These are phyloP conservation scores for Apamea monoglypha DNA, from an alignment of 2,888 invertebrate genomes.

Conservation along the genomic window DNA sequence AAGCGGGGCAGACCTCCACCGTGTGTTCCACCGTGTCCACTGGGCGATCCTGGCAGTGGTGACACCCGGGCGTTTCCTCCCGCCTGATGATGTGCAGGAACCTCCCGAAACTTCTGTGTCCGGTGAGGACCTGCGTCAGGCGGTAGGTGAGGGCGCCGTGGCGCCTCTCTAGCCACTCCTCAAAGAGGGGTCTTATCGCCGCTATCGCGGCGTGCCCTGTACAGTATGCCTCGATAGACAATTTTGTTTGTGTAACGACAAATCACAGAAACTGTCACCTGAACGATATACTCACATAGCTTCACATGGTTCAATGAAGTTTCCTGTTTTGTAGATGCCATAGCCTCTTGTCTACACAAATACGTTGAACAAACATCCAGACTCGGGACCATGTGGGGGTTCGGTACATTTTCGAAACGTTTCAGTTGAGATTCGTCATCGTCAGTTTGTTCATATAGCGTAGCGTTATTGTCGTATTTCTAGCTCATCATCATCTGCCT, in stretches of 20 bases:
- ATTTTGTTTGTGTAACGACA: neutral
- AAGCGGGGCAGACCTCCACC: too few relatives aligned
- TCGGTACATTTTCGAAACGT: neutral
- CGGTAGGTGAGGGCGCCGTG: too few relatives aligned
- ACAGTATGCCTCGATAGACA: neutral
- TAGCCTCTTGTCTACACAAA: constrained; percentile 17
- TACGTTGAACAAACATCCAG: constrained; percentile 16
- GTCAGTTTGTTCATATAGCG: neutral
- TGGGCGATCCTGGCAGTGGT: too few relatives aligned
- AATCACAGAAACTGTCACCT: neutral
- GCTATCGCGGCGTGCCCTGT: too few relatives aligned
- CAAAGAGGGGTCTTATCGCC: too few relatives aligned
- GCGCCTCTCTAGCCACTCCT: too few relatives aligned
- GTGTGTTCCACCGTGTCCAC: too few relatives aligned
- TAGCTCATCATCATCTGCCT: too few relatives aligned
- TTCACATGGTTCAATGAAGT: neutral
- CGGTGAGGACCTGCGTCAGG: too few relatives aligned
- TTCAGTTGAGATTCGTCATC: neutral
- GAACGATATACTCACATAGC: constrained; percentile 4
- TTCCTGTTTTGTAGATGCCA: neutral
- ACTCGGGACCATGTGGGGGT: neutral
- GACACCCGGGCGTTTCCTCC: too few relatives aligned
- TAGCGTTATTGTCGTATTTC: neutral
- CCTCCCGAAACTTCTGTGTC: too few relatives aligned
- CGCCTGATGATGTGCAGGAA: too few relatives aligned